Evolutionary conservation across 2,113 vertebrate genomes (phyloP).

Genomic region (Callospermophilus lateralis): DNA sequence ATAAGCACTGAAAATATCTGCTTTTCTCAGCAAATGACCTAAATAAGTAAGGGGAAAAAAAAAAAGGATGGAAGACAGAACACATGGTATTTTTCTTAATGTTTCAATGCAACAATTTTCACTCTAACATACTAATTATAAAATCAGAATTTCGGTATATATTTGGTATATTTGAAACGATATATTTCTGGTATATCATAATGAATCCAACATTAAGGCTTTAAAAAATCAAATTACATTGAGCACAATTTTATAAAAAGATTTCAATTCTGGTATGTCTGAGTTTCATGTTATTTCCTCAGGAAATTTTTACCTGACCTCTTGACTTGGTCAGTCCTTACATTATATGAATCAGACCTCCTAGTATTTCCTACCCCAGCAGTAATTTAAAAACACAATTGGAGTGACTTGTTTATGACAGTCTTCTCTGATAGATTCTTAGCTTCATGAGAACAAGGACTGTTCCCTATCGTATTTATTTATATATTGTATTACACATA

Average conservation of each 20-base stretch:
- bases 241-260: not conserved
- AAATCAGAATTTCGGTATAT: not conserved
- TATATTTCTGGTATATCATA: not conserved
- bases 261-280: not conserved
- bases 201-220: not conserved
- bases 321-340: not conserved
- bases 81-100: not conserved
- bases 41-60: not conserved
- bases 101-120: not conserved
- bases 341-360: not conserved
- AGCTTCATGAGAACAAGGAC: not conserved
- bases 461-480: not conserved
- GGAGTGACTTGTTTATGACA: not conserved
- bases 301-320: not conserved
- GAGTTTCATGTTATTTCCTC: not conserved
- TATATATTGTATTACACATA: not conserved
- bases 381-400: not conserved
- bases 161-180: not conserved
- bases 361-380: not conserved
- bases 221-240: not conserved
- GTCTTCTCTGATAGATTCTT: not conserved
- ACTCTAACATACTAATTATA: not conserved
- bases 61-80: not conserved
- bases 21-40: slow-evolving; percentile 45
- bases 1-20: not conserved